Base-by-base conservation (phyloP, 2,888 invertebrate genomes). In the Sinhomidia bicolor region DNA sequence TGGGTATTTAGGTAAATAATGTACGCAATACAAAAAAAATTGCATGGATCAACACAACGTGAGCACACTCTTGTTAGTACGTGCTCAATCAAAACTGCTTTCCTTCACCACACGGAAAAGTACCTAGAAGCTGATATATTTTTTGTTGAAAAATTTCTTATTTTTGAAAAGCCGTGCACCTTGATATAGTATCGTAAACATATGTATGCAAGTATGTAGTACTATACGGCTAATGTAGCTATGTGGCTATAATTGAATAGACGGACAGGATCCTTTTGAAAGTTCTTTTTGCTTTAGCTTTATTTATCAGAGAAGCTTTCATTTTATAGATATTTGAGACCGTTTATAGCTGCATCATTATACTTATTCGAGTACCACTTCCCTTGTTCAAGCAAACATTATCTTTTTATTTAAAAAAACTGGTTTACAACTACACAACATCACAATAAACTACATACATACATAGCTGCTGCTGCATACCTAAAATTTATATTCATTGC, bases 371-470 rank as follows among this genome's bases (percentile, higher is more conserved):
- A 57, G 20, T 60, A 60, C 32, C 32, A 68, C 36, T 65, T 41
- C 36, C 41, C n/a, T 32, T 62, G 0, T 26, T 10, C 32, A 62
- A 9, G 2, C n/a, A 65, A 57, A 57, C 14, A 26, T 26, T 26
- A 29, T 65, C 20, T 65, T 65, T 32, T 2, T 65, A 4, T n/a
- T n/a, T n/a, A n/a, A 29, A 68, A 47, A 76, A 84, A 85, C 85
- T 78, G 85, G 85, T 85, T 85, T 78, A 14, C 29, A n/a, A n/a
- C n/a, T n/a, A n/a, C n/a, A n/a, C 14, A 36, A 78, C 44, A 29
- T 41, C 9, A 1, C 4, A 51, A 51, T n/a, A n/a, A n/a, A n/a
- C n/a, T n/a, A n/a, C n/a, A n/a, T n/a, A n/a, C n/a, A n/a, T n/a
- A n/a, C n/a, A n/a, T n/a, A n/a, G n/a, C n/a, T n/a, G n/a, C n/a